phyloP scores from a whole-genome alignment of 2,113 vertebrate species.

The Pimephales promelas region DNA sequence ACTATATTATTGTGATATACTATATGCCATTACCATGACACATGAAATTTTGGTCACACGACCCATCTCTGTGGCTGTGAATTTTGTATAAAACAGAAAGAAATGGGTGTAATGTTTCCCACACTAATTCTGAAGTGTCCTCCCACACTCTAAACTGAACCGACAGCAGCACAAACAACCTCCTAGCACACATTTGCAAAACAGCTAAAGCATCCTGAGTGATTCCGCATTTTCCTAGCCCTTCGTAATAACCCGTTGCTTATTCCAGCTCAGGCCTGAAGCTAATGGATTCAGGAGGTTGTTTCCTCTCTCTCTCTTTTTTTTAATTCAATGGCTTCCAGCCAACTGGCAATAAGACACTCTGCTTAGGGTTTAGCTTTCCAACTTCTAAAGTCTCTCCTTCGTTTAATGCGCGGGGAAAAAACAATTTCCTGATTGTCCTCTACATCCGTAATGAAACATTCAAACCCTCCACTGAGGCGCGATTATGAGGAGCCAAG shows the following conservation, averaged over 20 bases:
- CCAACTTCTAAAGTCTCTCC: conserved; percentile 48
- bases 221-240: conserved; percentile 51
- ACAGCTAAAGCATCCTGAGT: conserved; percentile 54
- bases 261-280: conserved; percentile 53
- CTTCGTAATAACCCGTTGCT: conserved; percentile 52
- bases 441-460: conserved; percentile 41
- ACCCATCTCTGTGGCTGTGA: neutral
- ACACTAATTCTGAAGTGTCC: conserved; percentile 41
- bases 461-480: conserved; percentile 36
- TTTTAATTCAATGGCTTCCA: conserved; percentile 53
- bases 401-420: conserved; percentile 46
- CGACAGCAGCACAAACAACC: conserved; percentile 52
- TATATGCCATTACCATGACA: conserved; percentile 6
- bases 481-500: conserved; percentile 33
- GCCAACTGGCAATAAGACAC: conserved; percentile 59
- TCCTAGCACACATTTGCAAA: conserved; percentile 44
- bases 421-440: conserved; percentile 52
- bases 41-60: neutral
- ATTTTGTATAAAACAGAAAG: conserved; percentile 32
- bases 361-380: conserved; percentile 53
- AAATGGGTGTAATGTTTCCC: conserved; percentile 35
- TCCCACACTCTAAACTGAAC: conserved; percentile 52
- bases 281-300: conserved; percentile 57
- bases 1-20: neutral
- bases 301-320: conserved; percentile 35